phyloP scores from a whole-genome alignment of 2,888 invertebrate species.

The Alloplasta piceator region DNA sequence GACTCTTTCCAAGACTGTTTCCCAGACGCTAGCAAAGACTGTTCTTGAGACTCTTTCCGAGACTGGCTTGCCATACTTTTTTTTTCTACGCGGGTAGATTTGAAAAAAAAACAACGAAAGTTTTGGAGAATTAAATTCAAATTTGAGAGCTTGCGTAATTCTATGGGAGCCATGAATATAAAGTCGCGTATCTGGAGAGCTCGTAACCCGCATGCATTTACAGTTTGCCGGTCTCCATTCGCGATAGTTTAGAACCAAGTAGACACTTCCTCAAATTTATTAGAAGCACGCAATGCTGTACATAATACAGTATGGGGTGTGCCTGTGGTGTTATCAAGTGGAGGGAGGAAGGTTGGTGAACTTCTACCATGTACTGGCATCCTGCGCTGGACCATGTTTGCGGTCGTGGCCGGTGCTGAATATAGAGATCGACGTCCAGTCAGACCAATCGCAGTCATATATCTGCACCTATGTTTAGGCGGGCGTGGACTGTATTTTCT shows the following conservation, averaged over 20 bases:
- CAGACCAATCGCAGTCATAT: conserved; percentile 65
- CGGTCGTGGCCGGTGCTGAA: conserved; percentile 74
- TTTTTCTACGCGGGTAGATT: too few relatives aligned
- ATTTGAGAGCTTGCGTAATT: too few relatives aligned
- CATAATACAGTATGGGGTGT: conserved; percentile 54
- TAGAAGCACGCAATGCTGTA: conserved; percentile 64
- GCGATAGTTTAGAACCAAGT: not conserved
- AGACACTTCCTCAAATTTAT: conserved; percentile 71
- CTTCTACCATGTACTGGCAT: conserved; percentile 71
- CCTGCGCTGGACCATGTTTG: conserved; percentile 75
- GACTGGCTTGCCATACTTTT: too few relatives aligned
- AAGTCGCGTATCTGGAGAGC: too few relatives aligned
- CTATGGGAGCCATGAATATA: too few relatives aligned
- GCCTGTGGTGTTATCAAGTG: conserved; percentile 29
- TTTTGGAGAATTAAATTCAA: too few relatives aligned
- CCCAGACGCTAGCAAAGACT: too few relatives aligned
- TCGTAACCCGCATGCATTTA: too few relatives aligned
- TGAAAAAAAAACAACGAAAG: too few relatives aligned
- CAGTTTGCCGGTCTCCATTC: too few relatives aligned
- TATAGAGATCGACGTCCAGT: conserved; percentile 71
- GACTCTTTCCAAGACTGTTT: too few relatives aligned
- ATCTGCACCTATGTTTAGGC: conserved; percentile 71
- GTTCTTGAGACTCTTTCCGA: too few relatives aligned
- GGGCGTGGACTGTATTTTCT: conserved; percentile 64
- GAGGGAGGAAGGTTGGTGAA: conserved; percentile 30